phyloP scores from a whole-genome alignment of 1,140 invertebrate genomes.

The Euschistus heros region DNA sequence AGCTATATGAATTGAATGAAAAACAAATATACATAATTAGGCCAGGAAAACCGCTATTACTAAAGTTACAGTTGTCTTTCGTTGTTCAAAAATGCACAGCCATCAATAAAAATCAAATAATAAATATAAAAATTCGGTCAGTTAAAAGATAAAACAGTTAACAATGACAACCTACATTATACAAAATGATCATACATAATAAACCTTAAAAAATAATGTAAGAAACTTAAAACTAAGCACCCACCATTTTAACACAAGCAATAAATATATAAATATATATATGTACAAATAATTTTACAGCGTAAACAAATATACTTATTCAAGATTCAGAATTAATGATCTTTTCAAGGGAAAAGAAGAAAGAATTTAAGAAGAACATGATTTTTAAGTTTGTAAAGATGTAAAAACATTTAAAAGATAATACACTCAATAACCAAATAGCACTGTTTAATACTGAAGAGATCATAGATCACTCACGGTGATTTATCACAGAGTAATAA shows the following conservation, averaged over 20 bases:
- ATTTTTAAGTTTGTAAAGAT: neutral
- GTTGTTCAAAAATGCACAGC: neutral
- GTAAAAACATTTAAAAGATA: neutral
- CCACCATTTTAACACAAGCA: neutral
- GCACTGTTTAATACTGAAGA: slow-evolving; percentile 3
- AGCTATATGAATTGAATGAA: neutral
- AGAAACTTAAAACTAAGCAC: neutral
- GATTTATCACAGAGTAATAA: slow-evolving; percentile 1
- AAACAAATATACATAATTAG: slow-evolving; percentile 2
- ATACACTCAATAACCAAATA: neutral
- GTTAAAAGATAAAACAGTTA: neutral
- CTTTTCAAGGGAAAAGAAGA: neutral
- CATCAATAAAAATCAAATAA: slow-evolving; percentile 1
- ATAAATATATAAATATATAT: neutral
- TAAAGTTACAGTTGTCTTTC: slow-evolving; percentile 1
- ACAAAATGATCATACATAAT: too few species aligned
- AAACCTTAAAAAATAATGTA: neutral
- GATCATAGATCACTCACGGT: neutral
- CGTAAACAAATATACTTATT: neutral
- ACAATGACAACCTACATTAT: too few species aligned
- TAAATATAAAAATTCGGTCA: neutral
- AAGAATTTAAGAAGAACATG: neutral
- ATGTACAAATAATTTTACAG: neutral
- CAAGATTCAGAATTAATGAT: neutral
- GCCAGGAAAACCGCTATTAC: neutral